A percentile compares a stretch with the other conserved stretches of the same genome.
Conservation (phyloP, 2,113 vertebrate genomes). For the Epinephelus lanceolatus region DNA sequence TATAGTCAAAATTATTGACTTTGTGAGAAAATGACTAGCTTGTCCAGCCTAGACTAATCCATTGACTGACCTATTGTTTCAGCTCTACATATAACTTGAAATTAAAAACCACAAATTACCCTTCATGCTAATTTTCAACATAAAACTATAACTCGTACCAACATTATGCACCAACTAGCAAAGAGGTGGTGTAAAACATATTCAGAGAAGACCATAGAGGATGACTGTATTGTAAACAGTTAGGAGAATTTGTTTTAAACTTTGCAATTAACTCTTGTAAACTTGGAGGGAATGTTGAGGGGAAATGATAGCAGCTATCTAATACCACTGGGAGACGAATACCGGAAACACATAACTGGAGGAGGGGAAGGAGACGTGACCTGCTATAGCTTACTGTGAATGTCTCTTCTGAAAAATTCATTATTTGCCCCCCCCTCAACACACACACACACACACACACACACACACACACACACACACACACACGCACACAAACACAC, state of each 20-base stretch:
- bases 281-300: slow-evolving; percentile 35
- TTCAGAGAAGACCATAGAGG: neutral
- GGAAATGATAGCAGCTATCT: slow-evolving; percentile 61
- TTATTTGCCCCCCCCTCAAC: neutral
- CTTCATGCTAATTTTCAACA: neutral
- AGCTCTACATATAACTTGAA: neutral
- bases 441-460: slow-evolving; percentile 2
- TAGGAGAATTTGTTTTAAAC: slow-evolving; percentile 22
- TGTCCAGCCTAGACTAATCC: neutral
- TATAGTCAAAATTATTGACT: neutral
- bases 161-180: neutral
- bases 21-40: neutral
- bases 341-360: slow-evolving; percentile 60
- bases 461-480: slow-evolving; percentile 11
- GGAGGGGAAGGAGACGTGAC: slow-evolving; percentile 49
- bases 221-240: neutral
- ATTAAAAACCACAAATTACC: neutral
- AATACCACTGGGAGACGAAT: slow-evolving; percentile 61
- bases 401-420: slow-evolving; percentile 59
- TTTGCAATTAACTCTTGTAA: slow-evolving; percentile 48
- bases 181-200: neutral
- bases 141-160: neutral
- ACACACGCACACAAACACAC: slow-evolving; percentile 34
- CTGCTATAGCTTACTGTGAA: slow-evolving; percentile 43
- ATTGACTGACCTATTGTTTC: neutral